A percentile compares a stretch with the other conserved stretches of the same genome.
Conservation (phyloP, 2,797 vertebrate species). For the Pipistrellus pipistrellus region DNA sequence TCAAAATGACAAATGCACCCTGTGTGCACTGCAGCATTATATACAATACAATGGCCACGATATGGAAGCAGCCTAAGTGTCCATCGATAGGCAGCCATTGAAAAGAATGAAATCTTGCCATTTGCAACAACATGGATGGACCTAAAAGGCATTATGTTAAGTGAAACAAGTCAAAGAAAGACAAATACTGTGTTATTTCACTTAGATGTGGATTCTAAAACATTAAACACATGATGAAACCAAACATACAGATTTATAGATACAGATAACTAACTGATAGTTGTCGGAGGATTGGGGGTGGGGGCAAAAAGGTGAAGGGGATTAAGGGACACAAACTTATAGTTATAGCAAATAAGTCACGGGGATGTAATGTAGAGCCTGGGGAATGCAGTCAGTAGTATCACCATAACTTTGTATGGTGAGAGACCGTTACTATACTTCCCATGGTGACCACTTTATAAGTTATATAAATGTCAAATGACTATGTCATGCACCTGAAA, state of each 20-base stretch:
- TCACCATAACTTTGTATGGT: not conserved
- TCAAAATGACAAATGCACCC: not conserved
- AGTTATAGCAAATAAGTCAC: not conserved
- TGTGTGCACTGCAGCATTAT: not conserved
- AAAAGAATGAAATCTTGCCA: no score
- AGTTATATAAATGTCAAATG: not conserved
- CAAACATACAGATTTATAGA: not conserved
- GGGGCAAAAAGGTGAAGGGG: not conserved
- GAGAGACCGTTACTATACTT: not conserved
- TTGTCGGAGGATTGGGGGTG: not conserved
- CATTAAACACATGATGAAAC: not conserved
- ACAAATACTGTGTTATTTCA: not conserved
- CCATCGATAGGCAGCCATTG: no score
- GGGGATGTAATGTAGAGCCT: not conserved
- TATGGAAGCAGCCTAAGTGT: no score
- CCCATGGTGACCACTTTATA: not conserved
- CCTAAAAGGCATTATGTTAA: no score
- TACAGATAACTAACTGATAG: not conserved
- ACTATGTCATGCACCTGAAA: not conserved
- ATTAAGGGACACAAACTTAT: not conserved
- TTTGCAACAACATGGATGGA: no score
- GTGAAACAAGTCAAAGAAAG: no score
- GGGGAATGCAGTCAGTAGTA: not conserved
- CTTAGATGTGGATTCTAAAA: not conserved
- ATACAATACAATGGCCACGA: not conserved